These are phyloP conservation scores for Xestia ashworthii DNA, from an alignment of 2,888 invertebrate genomes.

Conservation along the genomic window DNA sequence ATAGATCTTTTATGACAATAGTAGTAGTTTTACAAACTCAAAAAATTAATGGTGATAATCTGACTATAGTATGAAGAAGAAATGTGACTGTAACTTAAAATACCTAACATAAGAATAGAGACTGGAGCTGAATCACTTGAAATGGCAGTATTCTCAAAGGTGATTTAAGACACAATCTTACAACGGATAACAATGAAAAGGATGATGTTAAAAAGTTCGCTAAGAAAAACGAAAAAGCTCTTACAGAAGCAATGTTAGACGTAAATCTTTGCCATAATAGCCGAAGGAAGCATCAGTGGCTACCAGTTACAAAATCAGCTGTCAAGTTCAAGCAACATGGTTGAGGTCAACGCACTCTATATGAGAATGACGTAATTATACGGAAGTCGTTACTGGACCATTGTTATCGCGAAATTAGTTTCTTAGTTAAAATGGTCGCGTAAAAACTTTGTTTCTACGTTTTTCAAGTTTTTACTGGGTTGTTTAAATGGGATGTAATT, in stretches of 20 bases:
- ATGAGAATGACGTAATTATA: constrained; percentile 50
- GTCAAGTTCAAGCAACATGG: constrained; percentile 55
- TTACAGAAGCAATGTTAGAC: not conserved
- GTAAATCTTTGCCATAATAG: constrained; percentile 3
- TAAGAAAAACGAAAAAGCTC: not conserved
- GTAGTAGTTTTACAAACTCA: not conserved
- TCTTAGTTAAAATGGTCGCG: constrained; percentile 44
- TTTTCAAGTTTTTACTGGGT: constrained; percentile 34
- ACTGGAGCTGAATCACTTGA: not conserved
- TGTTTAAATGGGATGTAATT: constrained; percentile 30
- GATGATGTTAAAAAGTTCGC: not conserved
- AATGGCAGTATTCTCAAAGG: not conserved
- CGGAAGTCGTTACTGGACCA: constrained; percentile 57
- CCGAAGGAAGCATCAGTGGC: constrained; percentile 1
- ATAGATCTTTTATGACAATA: not conserved
- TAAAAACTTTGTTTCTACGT: constrained; percentile 37
- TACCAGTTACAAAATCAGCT: constrained; percentile 35
- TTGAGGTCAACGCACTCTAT: constrained; percentile 45
- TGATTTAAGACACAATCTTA: not conserved
- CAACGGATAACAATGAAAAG: not conserved
- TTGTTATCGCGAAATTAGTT: constrained; percentile 67
- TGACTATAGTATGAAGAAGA: not conserved
- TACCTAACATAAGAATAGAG: not conserved
- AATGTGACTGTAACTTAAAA: not conserved
- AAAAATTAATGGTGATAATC: not conserved